Conservation (phyloP, 2,113 vertebrate genomes). For the Ivindomyrus marchei region DNA sequence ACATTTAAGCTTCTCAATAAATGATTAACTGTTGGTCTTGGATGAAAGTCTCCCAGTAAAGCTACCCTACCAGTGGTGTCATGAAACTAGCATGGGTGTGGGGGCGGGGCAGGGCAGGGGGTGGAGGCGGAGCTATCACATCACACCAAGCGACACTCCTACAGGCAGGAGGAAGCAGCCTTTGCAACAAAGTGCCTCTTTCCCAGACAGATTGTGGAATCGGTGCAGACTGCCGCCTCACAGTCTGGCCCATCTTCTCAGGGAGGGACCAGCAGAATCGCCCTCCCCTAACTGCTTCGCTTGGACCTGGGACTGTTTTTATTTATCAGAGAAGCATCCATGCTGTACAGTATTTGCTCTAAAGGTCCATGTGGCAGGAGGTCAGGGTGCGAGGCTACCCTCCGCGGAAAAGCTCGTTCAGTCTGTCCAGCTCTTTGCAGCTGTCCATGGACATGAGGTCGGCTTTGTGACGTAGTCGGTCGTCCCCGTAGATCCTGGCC, state of each 20-base stretch:
- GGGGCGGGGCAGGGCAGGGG: neutral
- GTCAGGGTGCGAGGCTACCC: constrained; percentile 61
- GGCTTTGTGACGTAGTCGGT: constrained; percentile 82
- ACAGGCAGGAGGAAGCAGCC: neutral
- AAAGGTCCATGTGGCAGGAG: constrained; percentile 27
- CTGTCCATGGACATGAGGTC: constrained; percentile 92
- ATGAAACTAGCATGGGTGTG: neutral
- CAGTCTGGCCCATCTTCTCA: neutral
- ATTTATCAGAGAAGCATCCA: constrained; percentile 46
- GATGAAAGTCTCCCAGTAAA: neutral
- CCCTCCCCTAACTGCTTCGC: neutral
- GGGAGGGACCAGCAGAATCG: constrained; percentile 14
- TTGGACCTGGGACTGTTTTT: constrained; percentile 44
- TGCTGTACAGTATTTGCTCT: constrained; percentile 37
- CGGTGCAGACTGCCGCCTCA: neutral
- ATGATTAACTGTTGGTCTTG: neutral
- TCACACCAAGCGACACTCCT: neutral
- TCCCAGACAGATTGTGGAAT: neutral
- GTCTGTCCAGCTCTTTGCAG: constrained; percentile 88
- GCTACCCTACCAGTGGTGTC: neutral
- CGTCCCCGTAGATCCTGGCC: constrained; percentile 89
- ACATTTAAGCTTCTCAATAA: neutral
- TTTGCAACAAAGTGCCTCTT: too few relatives aligned
- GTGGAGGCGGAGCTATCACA: neutral
- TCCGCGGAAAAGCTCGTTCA: constrained; percentile 84